Conservation (phyloP, 2,888 invertebrate species). For the Buathra laborator region DNA sequence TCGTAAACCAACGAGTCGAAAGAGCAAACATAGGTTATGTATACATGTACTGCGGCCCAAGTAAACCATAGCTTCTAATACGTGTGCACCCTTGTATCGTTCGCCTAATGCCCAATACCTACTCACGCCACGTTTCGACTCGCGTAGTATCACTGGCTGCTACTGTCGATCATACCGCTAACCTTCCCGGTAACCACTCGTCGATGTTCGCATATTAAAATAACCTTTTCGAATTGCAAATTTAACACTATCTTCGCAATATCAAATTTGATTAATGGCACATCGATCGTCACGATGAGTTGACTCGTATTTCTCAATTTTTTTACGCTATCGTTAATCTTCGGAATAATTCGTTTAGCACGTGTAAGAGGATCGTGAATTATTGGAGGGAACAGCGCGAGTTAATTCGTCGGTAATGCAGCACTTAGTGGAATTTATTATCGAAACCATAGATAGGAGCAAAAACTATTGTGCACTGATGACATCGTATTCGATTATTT, state of each 20-base stretch:
- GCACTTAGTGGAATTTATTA: no score
- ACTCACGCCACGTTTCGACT: constrained; percentile 37
- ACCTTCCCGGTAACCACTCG: constrained; percentile 19
- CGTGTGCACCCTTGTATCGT: constrained; percentile 50
- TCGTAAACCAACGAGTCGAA: constrained; percentile 69
- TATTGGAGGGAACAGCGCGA: no score
- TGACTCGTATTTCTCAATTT: no score
- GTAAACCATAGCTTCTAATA: constrained; percentile 54
- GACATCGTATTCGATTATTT: no score
- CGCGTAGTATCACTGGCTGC: not conserved
- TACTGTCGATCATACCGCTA: constrained; percentile 31
- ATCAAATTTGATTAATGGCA: no score
- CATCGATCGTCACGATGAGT: no score
- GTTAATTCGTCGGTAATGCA: no score
- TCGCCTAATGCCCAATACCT: constrained; percentile 44
- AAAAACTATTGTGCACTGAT: no score
- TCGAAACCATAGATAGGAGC: no score
- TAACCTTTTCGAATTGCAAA: constrained; percentile 19
- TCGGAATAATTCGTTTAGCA: no score
- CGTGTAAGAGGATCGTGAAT: no score
- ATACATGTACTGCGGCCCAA: constrained; percentile 48
- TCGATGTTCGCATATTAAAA: not conserved
- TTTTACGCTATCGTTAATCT: no score
- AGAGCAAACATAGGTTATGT: constrained; percentile 67
- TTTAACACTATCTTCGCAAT: not conserved